Evolutionary conservation across 2,888 invertebrate species (phyloP).

Genomic region (Aporophyla lueneburgensis): DNA sequence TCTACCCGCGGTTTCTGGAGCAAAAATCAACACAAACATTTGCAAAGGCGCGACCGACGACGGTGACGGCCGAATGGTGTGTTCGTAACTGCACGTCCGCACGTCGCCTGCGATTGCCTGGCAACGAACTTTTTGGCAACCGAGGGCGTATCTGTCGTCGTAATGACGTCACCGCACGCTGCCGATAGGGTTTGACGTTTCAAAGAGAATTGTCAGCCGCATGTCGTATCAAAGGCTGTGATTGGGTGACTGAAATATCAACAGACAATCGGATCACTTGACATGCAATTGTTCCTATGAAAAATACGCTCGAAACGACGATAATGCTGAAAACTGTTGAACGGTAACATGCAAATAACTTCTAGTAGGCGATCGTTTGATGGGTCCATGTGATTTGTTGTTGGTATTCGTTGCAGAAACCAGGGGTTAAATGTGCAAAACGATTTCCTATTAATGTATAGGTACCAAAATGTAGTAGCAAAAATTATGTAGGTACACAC

Average conservation of each 20-base stretch:
- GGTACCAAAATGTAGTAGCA: neutral
- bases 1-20: neutral
- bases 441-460: slow-evolving; percentile 16
- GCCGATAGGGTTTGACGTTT: no score
- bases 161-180: no score
- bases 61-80: no score
- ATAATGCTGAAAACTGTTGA: neutral
- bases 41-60: no score
- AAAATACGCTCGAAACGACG: no score
- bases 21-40: neutral
- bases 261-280: neutral
- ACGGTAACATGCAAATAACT: no score
- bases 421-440: slow-evolving; percentile 3
- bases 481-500: neutral
- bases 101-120: no score
- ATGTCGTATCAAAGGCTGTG: neutral
- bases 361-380: neutral
- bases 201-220: neutral
- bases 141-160: no score
- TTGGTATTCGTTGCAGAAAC: slow-evolving; percentile 1
- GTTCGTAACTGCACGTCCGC: no score
- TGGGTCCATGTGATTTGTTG: neutral
- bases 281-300: neutral
- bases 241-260: slow-evolving; percentile 1
- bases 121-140: no score